A percentile compares a stretch with the other conserved stretches of the same genome.
These are phyloP conservation scores for Antechinus flavipes DNA, from an alignment of 2,113 vertebrate species.

Conservation along the genomic window DNA sequence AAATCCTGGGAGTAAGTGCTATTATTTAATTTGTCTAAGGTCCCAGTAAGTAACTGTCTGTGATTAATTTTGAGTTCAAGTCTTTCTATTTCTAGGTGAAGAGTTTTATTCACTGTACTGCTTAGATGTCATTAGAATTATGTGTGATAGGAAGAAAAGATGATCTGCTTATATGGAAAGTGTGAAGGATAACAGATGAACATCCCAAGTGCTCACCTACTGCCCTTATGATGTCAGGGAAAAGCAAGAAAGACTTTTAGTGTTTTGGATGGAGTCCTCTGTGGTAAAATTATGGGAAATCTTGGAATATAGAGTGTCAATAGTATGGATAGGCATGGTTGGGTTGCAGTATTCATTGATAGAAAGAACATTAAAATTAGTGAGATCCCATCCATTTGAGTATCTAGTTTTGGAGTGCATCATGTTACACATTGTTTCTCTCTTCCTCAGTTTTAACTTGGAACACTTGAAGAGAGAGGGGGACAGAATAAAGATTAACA, in stretches of 20 bases:
- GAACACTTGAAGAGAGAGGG: constrained; percentile 39
- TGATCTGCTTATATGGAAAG: neutral
- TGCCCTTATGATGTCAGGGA: neutral
- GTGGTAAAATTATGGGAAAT: neutral
- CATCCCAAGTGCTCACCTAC: neutral
- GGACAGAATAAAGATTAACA: neutral
- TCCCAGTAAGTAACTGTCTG: neutral
- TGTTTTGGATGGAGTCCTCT: neutral
- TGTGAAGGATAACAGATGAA: neutral
- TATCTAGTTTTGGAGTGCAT: neutral
- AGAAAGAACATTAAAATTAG: neutral
- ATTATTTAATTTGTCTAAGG: neutral
- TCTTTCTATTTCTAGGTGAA: neutral
- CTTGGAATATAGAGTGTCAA: neutral
- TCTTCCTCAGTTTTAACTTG: constrained; percentile 46
- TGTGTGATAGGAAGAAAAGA: neutral
- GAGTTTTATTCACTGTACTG: neutral
- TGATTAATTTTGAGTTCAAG: neutral
- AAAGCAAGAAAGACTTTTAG: neutral
- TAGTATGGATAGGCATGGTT: neutral
- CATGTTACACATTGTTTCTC: neutral
- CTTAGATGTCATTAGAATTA: neutral
- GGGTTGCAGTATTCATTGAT: neutral
- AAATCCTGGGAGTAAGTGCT: neutral
- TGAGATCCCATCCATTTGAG: neutral